Evolutionary conservation across 2,797 vertebrate genomes (phyloP), one percentile per base, ranked within the genome.

Genomic region (Echeneis naucrates): DNA sequence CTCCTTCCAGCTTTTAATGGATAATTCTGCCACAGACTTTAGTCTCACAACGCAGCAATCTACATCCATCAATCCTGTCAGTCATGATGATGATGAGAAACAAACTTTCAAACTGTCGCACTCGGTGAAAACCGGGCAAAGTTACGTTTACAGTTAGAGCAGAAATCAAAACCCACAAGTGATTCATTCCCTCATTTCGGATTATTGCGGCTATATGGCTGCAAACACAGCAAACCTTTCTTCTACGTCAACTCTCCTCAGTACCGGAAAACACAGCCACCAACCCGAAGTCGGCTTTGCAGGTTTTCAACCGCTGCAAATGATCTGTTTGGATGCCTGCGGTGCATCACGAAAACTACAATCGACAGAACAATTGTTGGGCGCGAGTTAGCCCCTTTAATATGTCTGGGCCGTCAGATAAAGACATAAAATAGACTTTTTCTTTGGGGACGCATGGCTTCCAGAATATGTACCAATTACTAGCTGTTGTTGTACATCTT

Each of bases 241-340:
- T 32, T 53, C 54, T 23, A 55, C 5, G 8, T 64, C 42, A 21
- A 33, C 32, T 71, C 38, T 68, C 55, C 33, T 60, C 54, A 51
- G 55, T 24, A 40, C 38, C 42, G 51, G 30, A 52, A 62, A 63
- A 30, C 40, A 50, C 30, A 51, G 54, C 64, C 59, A 61, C 62
- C 19, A 27, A 75, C 64, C 37, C 55, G 24, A 58, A 60, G 64
- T 38, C 68, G 48, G 45, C 65, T 84, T 55, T n/a, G 17, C 38
- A 35, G 2, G 44, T 47, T 83, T 81, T 77, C 37, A 51, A 55
- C 50, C 63, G 66, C 82, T 47, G 69, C 66, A 78, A 79, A 78
- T 80, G 63, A 83, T 73, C 79, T 48, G 61, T 75, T 53, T 72
- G 81, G 69, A 74, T 24, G 37, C 85, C 76, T 48, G 72, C 83